Evolutionary conservation across 2,113 vertebrate species (phyloP), one percentile per base, ranked within the genome.

Genomic region (Rhinopomastus cyanomelas): DNA sequence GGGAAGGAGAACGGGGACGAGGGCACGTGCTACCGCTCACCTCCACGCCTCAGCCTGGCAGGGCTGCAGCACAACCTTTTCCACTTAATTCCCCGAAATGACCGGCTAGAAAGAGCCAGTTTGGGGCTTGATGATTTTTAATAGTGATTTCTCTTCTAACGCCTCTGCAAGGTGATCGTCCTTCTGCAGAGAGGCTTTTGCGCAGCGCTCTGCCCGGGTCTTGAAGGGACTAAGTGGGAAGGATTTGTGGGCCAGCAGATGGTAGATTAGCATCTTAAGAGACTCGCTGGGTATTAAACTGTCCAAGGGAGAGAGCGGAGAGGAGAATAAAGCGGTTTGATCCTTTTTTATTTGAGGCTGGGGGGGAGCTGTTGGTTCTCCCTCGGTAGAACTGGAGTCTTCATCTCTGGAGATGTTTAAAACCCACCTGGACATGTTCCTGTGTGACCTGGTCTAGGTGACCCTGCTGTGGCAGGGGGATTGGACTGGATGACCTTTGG

Each of bases 211-310:
- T 22, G 52, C 69, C 57, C 84, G 78, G 66, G 79, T 92, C 93
- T 94, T 55, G 8, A 66, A 69, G 93, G 94, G 93, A 93, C 27
- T 91, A 90, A 94, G 88, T 95, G 88, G 86, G 94, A 81, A 95
- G 90, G 83, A 90, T 95, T 91, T 94, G 90, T 72, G 81, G 77
- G 59, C 62, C 34, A 16, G 78, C 92, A 94, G 95, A 93, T 92
- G 90, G 93, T 76, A 95, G 92, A 91, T 95, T 51, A 94, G 92
- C 88, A 73, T 93, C 59, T 91, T 81, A 55, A 86, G 85, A 81
- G 95, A 88, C 85, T 95, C 6, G 15, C 3, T 48, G 69, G 83
- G 77, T 88, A 76, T 95, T 90, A 83, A 90, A 90, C 73, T 88
- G 90, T 78, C 80, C 85, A 67, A 59, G 73, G 27, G 82, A 73